Evolutionary conservation across 23 tunicate genomes (phyloP).

Genomic region (Halocynthia roretzi): DNA sequence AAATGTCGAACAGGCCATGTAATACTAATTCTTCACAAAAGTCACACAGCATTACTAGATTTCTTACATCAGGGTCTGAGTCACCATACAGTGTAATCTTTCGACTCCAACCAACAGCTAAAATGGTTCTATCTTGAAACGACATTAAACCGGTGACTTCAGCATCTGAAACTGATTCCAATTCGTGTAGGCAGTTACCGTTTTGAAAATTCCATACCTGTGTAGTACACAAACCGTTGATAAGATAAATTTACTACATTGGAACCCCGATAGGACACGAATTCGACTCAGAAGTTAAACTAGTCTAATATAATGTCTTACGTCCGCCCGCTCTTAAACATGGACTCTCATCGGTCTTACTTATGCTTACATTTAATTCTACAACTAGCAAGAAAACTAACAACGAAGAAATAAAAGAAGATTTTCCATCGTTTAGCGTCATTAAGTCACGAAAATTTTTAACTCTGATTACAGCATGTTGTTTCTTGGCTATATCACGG

Average conservation of each 20-base stretch:
- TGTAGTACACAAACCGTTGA: not conserved
- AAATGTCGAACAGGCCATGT: not conserved
- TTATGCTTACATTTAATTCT: too few relatives aligned
- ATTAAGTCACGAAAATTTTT: too few relatives aligned
- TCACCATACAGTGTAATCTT: conserved; percentile 59
- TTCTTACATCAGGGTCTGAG: conserved; percentile 55
- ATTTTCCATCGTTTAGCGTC: too few relatives aligned
- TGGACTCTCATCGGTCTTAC: too few relatives aligned
- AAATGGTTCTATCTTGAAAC: conserved; percentile 75
- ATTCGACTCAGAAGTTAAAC: too few relatives aligned
- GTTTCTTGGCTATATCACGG: not conserved
- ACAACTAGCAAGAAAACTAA: too few relatives aligned
- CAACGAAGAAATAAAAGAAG: too few relatives aligned
- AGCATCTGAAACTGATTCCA: conserved; percentile 70
- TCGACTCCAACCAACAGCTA: conserved; percentile 90
- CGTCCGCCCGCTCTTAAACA: too few relatives aligned
- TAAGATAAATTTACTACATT: not conserved
- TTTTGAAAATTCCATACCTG: conserved; percentile 96
- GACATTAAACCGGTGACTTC: conserved; percentile 80
- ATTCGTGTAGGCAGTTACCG: conserved; percentile 84
- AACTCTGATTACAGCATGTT: too few relatives aligned
- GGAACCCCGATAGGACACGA: not conserved
- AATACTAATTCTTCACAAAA: not conserved
- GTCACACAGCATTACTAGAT: not conserved
- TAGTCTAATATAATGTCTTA: too few relatives aligned